These are phyloP conservation scores for Paracyprichromis sp. DNA, from an alignment of 2,113 vertebrate species.

Conservation along the genomic window DNA sequence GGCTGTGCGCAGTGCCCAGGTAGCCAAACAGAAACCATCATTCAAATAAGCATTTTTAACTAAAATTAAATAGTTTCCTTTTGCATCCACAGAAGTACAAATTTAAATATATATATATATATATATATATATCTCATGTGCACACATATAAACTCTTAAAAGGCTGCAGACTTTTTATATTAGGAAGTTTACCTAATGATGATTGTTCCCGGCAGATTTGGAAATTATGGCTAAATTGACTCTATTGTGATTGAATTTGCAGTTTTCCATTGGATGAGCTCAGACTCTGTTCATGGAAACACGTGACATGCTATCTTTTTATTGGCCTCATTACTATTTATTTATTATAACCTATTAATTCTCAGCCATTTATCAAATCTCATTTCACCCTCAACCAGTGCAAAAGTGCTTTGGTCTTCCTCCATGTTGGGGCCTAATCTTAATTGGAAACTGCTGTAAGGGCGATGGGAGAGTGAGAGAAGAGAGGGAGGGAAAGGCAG, in stretches of 20 bases:
- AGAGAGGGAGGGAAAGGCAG: neutral
- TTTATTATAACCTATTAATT: conserved; percentile 44
- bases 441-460: conserved; percentile 54
- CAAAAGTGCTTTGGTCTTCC: neutral
- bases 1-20: neutral
- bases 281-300: neutral
- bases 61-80: accelerated
- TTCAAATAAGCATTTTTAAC: neutral
- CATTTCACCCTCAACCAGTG: neutral
- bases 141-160: neutral
- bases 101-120: neutral
- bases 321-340: conserved; percentile 35
- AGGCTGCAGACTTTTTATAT: neutral
- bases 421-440: conserved; percentile 23
- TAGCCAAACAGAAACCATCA: neutral
- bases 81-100: neutral
- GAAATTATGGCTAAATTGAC: neutral
- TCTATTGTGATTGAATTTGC: neutral
- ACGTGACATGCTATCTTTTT: conserved; percentile 14
- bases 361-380: conserved; percentile 27
- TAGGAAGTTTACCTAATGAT: neutral
- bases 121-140: neutral
- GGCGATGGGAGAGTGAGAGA: neutral
- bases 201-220: neutral
- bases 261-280: neutral